Evolutionary conservation across 2,888 invertebrate species (phyloP).

Genomic region (Rhopalosiphum nymphaeae): DNA sequence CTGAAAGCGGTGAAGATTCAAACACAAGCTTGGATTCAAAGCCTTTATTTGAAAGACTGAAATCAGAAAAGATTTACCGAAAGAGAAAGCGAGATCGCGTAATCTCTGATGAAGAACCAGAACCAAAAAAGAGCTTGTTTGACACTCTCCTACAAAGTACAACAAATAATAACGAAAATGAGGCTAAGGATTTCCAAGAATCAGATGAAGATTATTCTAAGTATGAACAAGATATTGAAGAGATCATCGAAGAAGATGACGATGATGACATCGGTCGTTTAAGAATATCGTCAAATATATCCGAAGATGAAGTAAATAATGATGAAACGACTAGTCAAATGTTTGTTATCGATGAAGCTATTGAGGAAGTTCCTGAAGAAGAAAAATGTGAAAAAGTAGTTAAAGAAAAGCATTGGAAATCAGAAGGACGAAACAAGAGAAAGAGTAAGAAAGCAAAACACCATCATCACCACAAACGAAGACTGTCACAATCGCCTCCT

Average conservation of each 20-base stretch:
- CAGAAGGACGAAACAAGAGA: constrained; percentile 68
- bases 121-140: constrained; percentile 44
- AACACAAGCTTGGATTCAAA: constrained; percentile 58
- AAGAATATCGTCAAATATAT: constrained; percentile 65
- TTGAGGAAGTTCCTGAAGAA: constrained; percentile 60
- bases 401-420: constrained; percentile 65
- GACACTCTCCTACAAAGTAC: constrained; percentile 49
- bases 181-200: constrained; percentile 38
- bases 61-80: neutral
- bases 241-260: constrained; percentile 65
- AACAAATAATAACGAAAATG: constrained; percentile 41
- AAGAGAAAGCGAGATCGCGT: constrained; percentile 29
- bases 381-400: constrained; percentile 55
- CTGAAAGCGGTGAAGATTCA: constrained; percentile 52
- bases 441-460: constrained; percentile 68
- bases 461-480: constrained; percentile 68
- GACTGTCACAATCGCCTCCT: constrained; percentile 66
- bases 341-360: constrained; percentile 59
- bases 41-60: constrained; percentile 54
- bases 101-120: constrained; percentile 33
- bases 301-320: constrained; percentile 66
- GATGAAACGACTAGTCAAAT: constrained; percentile 66
- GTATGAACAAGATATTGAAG: constrained; percentile 67
- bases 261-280: constrained; percentile 57
- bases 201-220: constrained; percentile 65